phyloP scores from a whole-genome alignment of 1,140 invertebrate species.

The Sinella curviseta region DNA sequence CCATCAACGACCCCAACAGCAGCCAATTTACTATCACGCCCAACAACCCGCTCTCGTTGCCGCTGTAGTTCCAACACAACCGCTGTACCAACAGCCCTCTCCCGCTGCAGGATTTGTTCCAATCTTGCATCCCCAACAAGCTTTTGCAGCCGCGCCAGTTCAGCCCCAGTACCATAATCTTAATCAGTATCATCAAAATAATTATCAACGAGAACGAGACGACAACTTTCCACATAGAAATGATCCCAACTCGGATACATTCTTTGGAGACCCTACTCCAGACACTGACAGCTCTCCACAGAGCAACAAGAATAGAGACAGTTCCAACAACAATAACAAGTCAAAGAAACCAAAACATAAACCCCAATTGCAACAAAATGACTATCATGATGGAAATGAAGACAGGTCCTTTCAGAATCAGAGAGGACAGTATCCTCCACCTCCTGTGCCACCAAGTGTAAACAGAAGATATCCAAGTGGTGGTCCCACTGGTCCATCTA shows the following conservation, averaged over 20 bases:
- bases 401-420: not conserved
- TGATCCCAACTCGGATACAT: conserved; percentile 42
- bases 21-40: conserved; percentile 6
- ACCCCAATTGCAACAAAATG: not conserved
- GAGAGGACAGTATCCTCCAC: not conserved
- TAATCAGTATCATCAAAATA: not conserved
- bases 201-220: not conserved
- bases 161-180: conserved; percentile 11
- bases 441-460: conserved; percentile 19
- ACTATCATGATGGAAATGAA: not conserved
- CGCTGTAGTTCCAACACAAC: not conserved
- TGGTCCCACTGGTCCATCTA: not conserved
- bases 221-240: conserved; percentile 28
- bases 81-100: not conserved
- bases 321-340: not conserved
- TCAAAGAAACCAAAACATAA: not conserved
- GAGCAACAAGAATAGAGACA: not conserved
- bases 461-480: not conserved
- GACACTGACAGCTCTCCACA: not conserved
- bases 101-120: not conserved
- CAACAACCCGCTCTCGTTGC: conserved; percentile 13
- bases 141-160: not conserved
- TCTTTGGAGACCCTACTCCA: conserved; percentile 38
- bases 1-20: not conserved
- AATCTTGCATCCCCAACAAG: conserved; percentile 7